Base-by-base conservation (phyloP, 2,888 invertebrate genomes). In the Eristalis arbustorum region DNA sequence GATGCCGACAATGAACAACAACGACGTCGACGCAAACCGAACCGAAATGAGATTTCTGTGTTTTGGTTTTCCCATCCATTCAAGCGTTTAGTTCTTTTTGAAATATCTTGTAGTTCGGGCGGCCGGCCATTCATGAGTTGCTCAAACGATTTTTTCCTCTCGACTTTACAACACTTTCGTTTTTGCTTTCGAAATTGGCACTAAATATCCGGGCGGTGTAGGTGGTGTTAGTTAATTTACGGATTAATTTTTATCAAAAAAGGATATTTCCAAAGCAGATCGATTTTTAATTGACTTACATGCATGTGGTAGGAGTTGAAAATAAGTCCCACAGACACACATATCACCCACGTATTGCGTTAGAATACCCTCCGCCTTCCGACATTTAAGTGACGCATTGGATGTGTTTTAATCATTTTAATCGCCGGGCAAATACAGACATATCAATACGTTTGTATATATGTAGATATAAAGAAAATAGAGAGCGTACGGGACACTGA, bases 1-100 rank as follows among this genome's bases (percentile, higher is more conserved):
- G 25, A 75, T 67, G 84, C 80, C 84, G 75, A 80, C 84, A 81
- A 63, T 77, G 61, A 81, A 88, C 72, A 76, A 88, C 84, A 72
- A 84, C 75, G 83, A 80, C 88, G 88, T 88, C 88, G 85, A 88
- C 88, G 81, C 83, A 88, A 88, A 82, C 67, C 56, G 42, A 77
- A 72, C 79, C 73, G 42, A 77, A 76, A 61, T 74, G 77, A 87
- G 63, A 78, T 75, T 75, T 72, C 34, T 83, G 83, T 85, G 76
- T 85, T 83, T 83, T 83, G 83, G 87, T 87, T 83, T 74, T 75
- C 67, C 63, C 49, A 69, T 75, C 83, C 83, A 87, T 87, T 87
- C 87, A 87, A 73, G 74, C 75, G 66, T 87, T 87, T 42, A 83
- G 87, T 87, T 87, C 87, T 79, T 83, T 75, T 78, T 68, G 78